These are phyloP conservation scores for Laterallus jamaicensis DNA, from an alignment of 2,113 vertebrate species.

Conservation along the genomic window DNA sequence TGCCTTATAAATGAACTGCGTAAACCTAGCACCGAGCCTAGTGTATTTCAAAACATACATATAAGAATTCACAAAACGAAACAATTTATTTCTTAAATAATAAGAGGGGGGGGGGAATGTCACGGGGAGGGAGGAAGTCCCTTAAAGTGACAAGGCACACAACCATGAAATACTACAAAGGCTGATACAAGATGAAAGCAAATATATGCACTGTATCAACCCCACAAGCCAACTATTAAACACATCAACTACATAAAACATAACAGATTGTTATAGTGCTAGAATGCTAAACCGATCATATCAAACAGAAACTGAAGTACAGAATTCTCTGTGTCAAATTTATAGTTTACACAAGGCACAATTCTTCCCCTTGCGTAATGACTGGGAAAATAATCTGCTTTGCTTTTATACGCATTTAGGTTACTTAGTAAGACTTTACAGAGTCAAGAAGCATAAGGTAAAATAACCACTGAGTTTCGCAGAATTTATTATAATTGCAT, in stretches of 20 bases:
- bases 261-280: fast-evolving
- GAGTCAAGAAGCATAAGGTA: neutral
- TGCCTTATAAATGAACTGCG: fast-evolving
- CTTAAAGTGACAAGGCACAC: neutral
- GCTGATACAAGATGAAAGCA: neutral
- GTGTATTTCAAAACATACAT: neutral
- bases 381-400: neutral
- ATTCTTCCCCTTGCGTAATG: neutral
- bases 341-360: neutral
- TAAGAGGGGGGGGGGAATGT: no score
- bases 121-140: neutral
- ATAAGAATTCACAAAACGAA: neutral
- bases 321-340: neutral
- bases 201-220: neutral
- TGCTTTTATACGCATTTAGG: neutral
- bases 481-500: neutral
- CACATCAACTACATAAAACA: neutral
- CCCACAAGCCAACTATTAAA: neutral
- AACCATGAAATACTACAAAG: neutral
- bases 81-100: neutral
- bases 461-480: neutral
- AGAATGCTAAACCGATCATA: neutral
- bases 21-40: neutral
- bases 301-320: neutral
- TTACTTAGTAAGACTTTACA: neutral